These are phyloP conservation scores for Leptobrachium leishanense DNA, from an alignment of 2,113 vertebrate species.

Conservation along the genomic window DNA sequence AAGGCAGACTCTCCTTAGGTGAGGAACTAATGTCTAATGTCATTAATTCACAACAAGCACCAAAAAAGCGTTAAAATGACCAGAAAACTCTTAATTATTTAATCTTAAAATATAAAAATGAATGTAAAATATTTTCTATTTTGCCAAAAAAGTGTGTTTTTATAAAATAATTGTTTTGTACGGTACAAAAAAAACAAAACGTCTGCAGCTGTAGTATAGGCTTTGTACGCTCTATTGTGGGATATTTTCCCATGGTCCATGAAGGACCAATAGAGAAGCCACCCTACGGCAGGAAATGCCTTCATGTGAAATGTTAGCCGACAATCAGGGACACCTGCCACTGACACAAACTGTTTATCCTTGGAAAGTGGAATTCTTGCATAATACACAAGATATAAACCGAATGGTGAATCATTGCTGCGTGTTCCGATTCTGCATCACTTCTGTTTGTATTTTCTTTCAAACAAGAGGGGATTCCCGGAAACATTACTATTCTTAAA, in stretches of 20 bases:
- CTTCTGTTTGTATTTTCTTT: conserved; percentile 45
- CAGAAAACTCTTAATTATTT: too few relatives aligned
- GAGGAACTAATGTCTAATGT: too few relatives aligned
- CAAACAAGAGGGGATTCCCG: conserved; percentile 58
- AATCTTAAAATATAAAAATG: too few relatives aligned
- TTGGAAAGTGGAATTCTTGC: conserved; percentile 53
- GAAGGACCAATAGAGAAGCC: conserved; percentile 42
- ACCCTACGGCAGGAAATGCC: conserved; percentile 47
- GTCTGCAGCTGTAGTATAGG: neutral
- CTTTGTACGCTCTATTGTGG: conserved; percentile 1
- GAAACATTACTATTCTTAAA: conserved; percentile 60
- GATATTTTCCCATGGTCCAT: conserved; percentile 16
- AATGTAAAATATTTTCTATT: too few relatives aligned
- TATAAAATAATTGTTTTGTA: neutral
- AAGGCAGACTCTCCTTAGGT: too few relatives aligned
- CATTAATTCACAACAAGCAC: too few relatives aligned
- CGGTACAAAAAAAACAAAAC: neutral
- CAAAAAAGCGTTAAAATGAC: too few relatives aligned
- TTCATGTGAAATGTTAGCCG: conserved; percentile 37
- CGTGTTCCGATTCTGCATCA: conserved; percentile 37
- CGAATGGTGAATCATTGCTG: conserved; percentile 50
- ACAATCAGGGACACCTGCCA: conserved; percentile 33
- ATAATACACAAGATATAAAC: conserved; percentile 56
- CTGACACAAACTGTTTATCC: conserved; percentile 26
- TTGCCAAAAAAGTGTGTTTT: neutral